Percentiles rank a stretch among this genome's conserved stretches.
Conservation (phyloP, 1,140 invertebrate genomes). For the Elysia chlorotica region DNA sequence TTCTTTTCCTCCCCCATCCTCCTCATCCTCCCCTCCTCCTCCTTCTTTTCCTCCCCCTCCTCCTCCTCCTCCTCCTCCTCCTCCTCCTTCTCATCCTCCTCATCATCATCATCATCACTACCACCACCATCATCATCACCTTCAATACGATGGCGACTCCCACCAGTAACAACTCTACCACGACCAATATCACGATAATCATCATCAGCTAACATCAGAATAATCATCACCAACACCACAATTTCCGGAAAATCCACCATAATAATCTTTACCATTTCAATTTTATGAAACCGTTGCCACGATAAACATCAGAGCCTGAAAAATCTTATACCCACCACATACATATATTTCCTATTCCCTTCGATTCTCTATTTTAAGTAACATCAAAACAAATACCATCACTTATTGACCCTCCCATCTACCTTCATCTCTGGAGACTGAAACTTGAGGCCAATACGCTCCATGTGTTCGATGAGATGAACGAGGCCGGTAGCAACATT, state of each 20-base stretch:
- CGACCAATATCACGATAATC: background rate
- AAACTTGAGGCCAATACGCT: slow-evolving; percentile 31
- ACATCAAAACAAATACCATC: background rate
- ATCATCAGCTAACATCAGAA: background rate
- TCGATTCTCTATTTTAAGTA: background rate
- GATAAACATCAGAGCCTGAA: too few relatives aligned
- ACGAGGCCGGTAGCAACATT: slow-evolving; percentile 45
- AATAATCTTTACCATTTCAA: too few relatives aligned
- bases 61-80: too few relatives aligned
- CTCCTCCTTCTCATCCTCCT: background rate
- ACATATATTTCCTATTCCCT: background rate
- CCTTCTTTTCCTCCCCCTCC: background rate
- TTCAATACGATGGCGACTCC: background rate
- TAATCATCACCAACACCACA: background rate
- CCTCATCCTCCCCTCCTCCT: too few relatives aligned
- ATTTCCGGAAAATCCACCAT: too few relatives aligned
- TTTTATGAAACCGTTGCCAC: too few relatives aligned
- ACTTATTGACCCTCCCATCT: too few relatives aligned
- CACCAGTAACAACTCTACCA: background rate
- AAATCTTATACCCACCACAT: background rate
- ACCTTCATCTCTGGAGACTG: slow-evolving; percentile 33
- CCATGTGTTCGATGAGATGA: slow-evolving; percentile 42
- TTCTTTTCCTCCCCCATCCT: too few relatives aligned
- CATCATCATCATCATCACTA: background rate
- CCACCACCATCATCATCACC: background rate